Base-by-base conservation (phyloP, 92 coral and sea anemone species). In the Hydrozoanthus gracilis region DNA sequence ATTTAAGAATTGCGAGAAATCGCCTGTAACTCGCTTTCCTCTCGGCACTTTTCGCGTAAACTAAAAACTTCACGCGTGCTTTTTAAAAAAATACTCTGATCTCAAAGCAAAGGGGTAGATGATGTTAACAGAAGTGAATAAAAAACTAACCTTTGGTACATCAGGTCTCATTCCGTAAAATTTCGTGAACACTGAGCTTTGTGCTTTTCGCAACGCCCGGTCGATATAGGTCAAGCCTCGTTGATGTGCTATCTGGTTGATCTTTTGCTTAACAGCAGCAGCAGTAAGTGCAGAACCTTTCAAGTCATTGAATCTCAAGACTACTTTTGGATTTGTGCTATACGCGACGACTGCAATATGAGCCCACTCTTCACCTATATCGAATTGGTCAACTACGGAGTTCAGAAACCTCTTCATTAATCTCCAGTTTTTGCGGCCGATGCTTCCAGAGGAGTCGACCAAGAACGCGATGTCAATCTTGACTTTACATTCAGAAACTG, bases 401-500 rank as follows among this genome's bases (percentile, higher is more conserved):
- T 61, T 44, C 83, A 78, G 47, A 50, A 78, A 78, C 20, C 3
- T 11, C 15, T 39, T 39, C 83, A 78, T 78, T 78, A 49, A 35
- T 6, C 4, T 5, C 83, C 83, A 78, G 27, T 78, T 44, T 4
- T 18, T 15, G 27, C 52, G 70, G 9, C 83, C 60, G 47, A 78
- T 78, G 66, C 83, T 78, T 45, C 83, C 83, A 5, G 83, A 78
- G 15, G 83, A 61, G n/a, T 78, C 83, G 18, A 78, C 83, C 52
- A 78, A 58, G 46, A 78, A 78, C 18, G 83, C 83, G 35, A 78
- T 61, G 49, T 78, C 83, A 58, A 61, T 44, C 13, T 78, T 78
- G 83, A 66, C 83, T 78, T 78, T 78, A 48, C 83, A 78, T 12
- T 62, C 72, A 13, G 83, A 15, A 46, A 78, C 83, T 78, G 68